A percentile compares a stretch with the other conserved stretches of the same genome.
Evolutionary conservation across 2,888 invertebrate species (phyloP).

Genomic region (Aethes cnicana): DNA sequence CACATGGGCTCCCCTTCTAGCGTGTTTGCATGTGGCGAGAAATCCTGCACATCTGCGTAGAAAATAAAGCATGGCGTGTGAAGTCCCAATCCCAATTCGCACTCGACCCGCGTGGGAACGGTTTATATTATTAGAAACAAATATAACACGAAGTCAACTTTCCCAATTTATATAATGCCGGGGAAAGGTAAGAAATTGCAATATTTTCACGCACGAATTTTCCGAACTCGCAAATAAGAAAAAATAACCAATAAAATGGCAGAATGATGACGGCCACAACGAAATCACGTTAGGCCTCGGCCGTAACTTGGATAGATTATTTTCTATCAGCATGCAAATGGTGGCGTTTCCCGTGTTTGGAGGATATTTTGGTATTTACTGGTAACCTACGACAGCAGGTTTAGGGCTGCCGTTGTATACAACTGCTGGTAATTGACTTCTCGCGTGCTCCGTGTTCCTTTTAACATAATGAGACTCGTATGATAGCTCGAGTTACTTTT

Average conservation of each 20-base stretch:
- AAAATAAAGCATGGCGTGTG: no score
- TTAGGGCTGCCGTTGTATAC: background rate
- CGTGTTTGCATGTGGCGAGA: no score
- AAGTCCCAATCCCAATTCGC: no score
- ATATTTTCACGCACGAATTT: slow-evolving; percentile 3
- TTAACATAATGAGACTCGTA: no score
- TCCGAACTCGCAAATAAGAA: slow-evolving; percentile 5
- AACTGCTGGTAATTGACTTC: background rate
- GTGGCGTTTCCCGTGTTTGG: background rate
- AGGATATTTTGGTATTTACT: background rate
- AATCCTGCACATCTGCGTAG: no score
- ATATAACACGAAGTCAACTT: background rate
- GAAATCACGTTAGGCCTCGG: slow-evolving; percentile 1
- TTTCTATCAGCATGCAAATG: slow-evolving; percentile 12
- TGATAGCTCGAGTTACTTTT: no score
- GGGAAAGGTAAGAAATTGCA: background rate
- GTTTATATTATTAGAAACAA: no score
- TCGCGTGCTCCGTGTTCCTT: slow-evolving; percentile 1
- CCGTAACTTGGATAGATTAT: slow-evolving; percentile 13
- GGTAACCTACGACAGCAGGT: background rate
- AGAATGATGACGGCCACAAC: slow-evolving; percentile 5
- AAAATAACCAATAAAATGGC: slow-evolving; percentile 13
- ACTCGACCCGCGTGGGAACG: no score
- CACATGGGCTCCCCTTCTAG: no score
- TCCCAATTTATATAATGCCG: background rate